phyloP scores from a whole-genome alignment of 2,113 vertebrate genomes.

The Burhinus oedicnemus region DNA sequence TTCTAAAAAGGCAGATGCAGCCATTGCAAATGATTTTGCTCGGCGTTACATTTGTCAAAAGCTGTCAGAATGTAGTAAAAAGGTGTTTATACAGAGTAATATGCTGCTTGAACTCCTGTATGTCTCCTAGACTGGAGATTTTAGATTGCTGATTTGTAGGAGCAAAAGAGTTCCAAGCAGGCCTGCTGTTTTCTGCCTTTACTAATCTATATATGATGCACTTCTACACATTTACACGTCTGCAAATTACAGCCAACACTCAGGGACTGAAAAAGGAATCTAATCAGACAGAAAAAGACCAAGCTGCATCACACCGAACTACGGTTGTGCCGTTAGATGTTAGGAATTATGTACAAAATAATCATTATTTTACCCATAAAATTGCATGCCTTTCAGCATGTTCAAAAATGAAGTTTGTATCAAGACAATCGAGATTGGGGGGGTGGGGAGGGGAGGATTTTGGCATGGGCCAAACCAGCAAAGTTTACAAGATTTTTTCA shows the following conservation, averaged over 20 bases:
- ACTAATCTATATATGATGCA: neutral
- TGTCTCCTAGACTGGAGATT: neutral
- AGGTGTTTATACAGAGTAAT: constrained; percentile 51
- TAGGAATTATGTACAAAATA: neutral
- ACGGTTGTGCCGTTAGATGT: neutral
- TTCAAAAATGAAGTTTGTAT: neutral
- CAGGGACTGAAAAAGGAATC: neutral
- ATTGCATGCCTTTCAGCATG: neutral
- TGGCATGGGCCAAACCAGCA: neutral
- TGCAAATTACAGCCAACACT: neutral
- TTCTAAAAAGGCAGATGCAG: constrained; percentile 58
- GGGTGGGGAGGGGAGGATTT: neutral
- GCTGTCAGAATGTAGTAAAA: constrained; percentile 55
- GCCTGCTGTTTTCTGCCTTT: neutral
- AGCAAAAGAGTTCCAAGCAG: neutral
- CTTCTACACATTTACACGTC: neutral
- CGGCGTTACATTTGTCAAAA: constrained; percentile 59
- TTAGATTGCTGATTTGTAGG: neutral
- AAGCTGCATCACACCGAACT: neutral
- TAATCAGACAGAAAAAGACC: neutral
- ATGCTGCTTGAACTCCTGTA: constrained; percentile 46
- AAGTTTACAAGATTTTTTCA: neutral
- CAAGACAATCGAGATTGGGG: neutral
- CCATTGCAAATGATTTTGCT: constrained; percentile 59
- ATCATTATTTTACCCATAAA: neutral